Conservation (phyloP, 2,888 invertebrate genomes). For the Lampropteryx suffumata region DNA sequence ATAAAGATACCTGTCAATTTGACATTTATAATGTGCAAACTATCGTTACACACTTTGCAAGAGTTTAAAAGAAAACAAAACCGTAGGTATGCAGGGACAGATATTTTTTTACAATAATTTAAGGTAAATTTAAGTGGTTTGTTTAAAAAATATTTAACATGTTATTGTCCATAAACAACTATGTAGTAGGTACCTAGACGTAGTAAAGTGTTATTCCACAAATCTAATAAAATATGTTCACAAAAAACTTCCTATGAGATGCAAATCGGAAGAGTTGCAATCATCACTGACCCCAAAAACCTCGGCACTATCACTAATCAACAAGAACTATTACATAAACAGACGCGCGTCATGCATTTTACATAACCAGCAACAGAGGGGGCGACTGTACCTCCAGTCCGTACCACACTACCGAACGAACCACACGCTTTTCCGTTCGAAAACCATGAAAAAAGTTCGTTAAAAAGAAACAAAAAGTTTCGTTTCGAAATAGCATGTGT, state of each 20-base stretch:
- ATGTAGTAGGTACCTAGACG: no score
- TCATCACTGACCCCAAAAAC: slow-evolving; percentile 44
- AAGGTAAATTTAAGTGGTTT: no score
- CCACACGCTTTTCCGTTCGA: slow-evolving; percentile 37
- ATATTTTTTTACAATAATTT: no score
- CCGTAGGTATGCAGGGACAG: no score
- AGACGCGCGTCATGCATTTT: slow-evolving; percentile 53
- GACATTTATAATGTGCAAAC: no score
- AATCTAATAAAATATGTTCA: background rate
- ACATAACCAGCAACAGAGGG: slow-evolving; percentile 44
- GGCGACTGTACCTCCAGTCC: slow-evolving; percentile 34
- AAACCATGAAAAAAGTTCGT: slow-evolving; percentile 45
- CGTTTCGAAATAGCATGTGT: slow-evolving; percentile 46
- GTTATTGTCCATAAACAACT: no score
- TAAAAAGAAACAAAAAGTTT: slow-evolving; percentile 32
- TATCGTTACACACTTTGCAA: no score
- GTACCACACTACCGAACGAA: slow-evolving; percentile 35
- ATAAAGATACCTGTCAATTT: no score
- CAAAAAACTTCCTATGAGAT: slow-evolving; percentile 12
- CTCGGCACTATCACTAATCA: slow-evolving; percentile 52
- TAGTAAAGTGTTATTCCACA: no score
- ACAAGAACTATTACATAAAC: slow-evolving; percentile 46
- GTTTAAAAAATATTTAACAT: no score
- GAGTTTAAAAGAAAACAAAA: no score
- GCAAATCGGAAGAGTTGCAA: slow-evolving; percentile 26